Conservation (phyloP, 2,888 invertebrate species). For the Drosophila cracens region DNA sequence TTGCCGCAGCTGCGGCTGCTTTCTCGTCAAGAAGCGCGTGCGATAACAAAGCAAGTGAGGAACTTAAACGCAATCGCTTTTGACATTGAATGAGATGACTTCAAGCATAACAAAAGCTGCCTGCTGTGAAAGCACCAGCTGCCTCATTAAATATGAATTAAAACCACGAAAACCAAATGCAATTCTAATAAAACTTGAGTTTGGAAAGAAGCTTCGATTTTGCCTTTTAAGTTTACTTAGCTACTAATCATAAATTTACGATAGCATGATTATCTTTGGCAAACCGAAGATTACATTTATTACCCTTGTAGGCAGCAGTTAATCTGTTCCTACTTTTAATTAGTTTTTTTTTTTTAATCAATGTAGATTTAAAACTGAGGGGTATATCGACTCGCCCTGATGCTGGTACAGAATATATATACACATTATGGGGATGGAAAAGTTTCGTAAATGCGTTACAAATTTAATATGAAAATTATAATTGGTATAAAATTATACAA, state of each 20-base stretch:
- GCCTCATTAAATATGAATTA: slow-evolving; percentile 5
- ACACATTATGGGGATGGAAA: neutral
- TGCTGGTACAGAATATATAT: neutral
- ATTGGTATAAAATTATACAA: neutral
- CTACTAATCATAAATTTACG: neutral
- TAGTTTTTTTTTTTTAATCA: no score
- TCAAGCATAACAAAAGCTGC: slow-evolving; percentile 47
- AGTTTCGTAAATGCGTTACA: neutral
- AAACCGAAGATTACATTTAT: neutral
- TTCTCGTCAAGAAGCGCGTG: slow-evolving; percentile 31
- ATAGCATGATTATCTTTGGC: neutral
- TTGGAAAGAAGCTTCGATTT: neutral
- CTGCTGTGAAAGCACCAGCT: slow-evolving; percentile 30
- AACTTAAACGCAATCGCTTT: slow-evolving; percentile 14
- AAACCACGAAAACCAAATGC: neutral
- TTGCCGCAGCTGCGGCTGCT: slow-evolving; percentile 40
- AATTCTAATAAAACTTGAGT: neutral
- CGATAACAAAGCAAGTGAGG: slow-evolving; percentile 35
- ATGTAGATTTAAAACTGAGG: no score
- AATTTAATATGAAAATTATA: neutral
- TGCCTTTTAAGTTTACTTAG: neutral
- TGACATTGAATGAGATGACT: slow-evolving; percentile 8
- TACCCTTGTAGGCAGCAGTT: neutral
- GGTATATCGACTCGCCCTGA: neutral
- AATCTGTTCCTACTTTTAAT: neutral